Base-by-base conservation (phyloP, 2,888 invertebrate genomes). In the Ephialtes manifestator region DNA sequence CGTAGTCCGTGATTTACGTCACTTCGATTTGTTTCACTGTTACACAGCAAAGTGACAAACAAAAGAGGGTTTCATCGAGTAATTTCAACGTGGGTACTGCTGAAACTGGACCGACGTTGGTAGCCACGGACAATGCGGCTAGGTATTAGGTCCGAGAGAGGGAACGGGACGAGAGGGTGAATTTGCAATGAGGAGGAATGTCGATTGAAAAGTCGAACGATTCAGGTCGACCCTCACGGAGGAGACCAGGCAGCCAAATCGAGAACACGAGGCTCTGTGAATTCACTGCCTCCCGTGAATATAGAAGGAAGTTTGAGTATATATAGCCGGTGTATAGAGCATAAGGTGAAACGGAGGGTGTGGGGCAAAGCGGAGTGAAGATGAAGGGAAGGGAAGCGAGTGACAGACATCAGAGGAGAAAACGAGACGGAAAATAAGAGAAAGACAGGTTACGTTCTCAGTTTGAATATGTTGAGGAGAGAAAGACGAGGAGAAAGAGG, bases 201-300 rank as follows among this genome's bases (percentile, higher is more conserved):
- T 85, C 85, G 85, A 85, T 85, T 85, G 85, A 85, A 82, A 85
- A 85, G 82, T 82, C 85, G 85, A 82, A 85, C 85, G 85, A 85
- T 85, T 85, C 85, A 85, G 85, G 85, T 85, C 85, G 85, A 85
- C 75, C 85, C 85, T 82, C 82, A 39, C 70, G 48, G 28, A 55
- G 10, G 51, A 68, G 81, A 76, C 71, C 70, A 68, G 63, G 31
- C 79, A 76, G 80, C 82, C 82, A 72, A 85, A 85, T 82, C 78
- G 82, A 79, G 85, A 82, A 85, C 82, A 80, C 85, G 80, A 55
- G 68, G 53, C 81, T 75, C 79, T 48, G 58, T 79, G 82, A 85
- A 85, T 85, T 79, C 85, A 81, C 48, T 70, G 67, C 20, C 63
- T 74, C 74, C 70, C 78, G 63, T 53, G 24, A 75, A 81, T 60